A percentile compares a stretch with the other conserved stretches of the same genome.
Evolutionary conservation across 2,113 vertebrate genomes (phyloP).

Genomic region (Pristiophorus japonicus): DNA sequence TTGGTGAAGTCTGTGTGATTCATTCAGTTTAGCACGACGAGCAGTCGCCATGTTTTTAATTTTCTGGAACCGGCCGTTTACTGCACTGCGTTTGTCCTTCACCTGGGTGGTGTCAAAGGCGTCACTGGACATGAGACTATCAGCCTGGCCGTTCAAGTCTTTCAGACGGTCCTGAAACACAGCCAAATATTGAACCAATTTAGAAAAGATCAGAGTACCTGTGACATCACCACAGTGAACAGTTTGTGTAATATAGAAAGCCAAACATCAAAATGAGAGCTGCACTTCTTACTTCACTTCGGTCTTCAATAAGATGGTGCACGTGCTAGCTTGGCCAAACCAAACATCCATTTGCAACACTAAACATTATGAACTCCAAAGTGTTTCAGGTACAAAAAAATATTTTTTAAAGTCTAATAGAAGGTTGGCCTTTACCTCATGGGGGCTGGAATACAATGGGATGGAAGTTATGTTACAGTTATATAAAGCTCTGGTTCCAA

Average conservation of each 20-base stretch:
- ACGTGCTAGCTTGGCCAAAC: neutral
- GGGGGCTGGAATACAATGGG: no score
- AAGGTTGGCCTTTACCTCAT: neutral
- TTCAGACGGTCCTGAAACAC: conserved; percentile 81
- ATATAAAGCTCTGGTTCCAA: neutral
- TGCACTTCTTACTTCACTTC: neutral
- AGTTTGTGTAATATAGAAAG: neutral
- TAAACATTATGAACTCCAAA: neutral
- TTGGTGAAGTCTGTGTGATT: conserved; percentile 94
- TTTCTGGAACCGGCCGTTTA: conserved; percentile 82
- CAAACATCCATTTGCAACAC: neutral
- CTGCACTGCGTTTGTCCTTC: conserved; percentile 84
- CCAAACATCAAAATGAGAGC: neutral
- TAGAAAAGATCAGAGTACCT: neutral
- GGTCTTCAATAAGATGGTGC: neutral
- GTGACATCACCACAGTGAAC: neutral
- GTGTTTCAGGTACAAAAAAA: neutral
- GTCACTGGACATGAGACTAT: conserved; percentile 90
- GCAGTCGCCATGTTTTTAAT: conserved; percentile 85
- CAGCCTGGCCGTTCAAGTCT: conserved; percentile 92
- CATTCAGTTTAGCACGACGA: conserved; percentile 77
- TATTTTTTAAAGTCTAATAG: neutral
- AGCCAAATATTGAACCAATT: neutral
- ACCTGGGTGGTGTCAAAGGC: conserved; percentile 93
- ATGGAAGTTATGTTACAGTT: no score